Base-by-base conservation (phyloP, 2,797 vertebrate species). In the Prunella strophiata region DNA sequence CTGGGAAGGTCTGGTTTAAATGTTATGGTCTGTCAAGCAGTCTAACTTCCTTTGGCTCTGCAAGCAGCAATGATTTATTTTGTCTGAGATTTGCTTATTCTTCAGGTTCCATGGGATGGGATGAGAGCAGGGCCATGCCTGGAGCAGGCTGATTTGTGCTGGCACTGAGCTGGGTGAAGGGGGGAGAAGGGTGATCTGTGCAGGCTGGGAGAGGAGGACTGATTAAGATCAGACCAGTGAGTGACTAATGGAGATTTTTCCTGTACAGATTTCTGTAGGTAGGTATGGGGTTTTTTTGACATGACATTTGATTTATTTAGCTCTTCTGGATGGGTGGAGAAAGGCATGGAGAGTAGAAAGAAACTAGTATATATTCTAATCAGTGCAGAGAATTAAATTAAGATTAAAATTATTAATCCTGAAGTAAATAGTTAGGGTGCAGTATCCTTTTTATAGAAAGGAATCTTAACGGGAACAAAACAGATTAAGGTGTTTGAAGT, bases 21-120 rank as follows among this genome's bases (percentile, higher is more conserved):
- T 8, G 6, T 76, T 82, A 34, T 0, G 9, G 48, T 77, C 80
- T 93, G 84, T 61, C 78, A 72, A 84, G 34, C n/a, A 48, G 40
- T 61, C 50, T 63, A 36, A 61, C 27, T 86, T 91, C 20, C 47
- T 88, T 58, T 88, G 43, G 51, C 55, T 96, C 65, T 72, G 21
- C 66, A 71, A 68, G 25, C 63, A 63, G 36, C 30, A 63, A 0
- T 65, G 21, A 30, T 82, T 82, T 77, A n/a, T 85, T 76, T 81
- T 88, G 66, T 38, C 50, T 50, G 62, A 85, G 72, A 34, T 34
- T 22, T 34, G 38, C 18, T n/a, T 88, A 14, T 65, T 70, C 2
- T 2, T 77, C 81, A 47, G 40, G 43, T 61, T 90, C 32, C 54
- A 32, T 65, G 3, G 40, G 57, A 11, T 74, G 55, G 8, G n/a